Evolutionary conservation across 2,113 vertebrate species (phyloP).

Genomic region (Machaerirhynchus nigripectus): DNA sequence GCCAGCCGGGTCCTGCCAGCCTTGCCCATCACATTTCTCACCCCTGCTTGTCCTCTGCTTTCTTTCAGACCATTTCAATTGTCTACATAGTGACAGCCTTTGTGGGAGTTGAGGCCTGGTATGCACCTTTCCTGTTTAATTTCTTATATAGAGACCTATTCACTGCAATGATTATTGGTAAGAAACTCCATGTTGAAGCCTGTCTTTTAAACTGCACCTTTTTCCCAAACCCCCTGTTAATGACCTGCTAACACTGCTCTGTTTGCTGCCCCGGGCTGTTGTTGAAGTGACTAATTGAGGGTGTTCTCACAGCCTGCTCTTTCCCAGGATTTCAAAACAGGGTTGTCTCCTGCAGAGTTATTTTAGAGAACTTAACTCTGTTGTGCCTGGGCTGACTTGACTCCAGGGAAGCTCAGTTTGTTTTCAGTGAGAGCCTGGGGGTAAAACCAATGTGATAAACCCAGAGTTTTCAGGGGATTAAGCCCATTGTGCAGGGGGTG

Average conservation of each 20-base stretch:
- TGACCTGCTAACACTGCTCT: background rate
- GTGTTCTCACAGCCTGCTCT: background rate
- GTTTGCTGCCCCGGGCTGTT: background rate
- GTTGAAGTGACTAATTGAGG: background rate
- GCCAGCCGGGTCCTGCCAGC: background rate
- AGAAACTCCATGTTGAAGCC: conserved; percentile 77
- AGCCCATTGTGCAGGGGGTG: background rate
- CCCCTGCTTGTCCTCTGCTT: conserved; percentile 32
- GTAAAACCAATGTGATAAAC: background rate
- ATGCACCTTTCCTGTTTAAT: conserved; percentile 85
- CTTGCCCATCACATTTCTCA: background rate
- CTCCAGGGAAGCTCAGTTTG: background rate
- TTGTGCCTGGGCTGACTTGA: background rate
- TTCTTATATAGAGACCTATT: conserved; percentile 96
- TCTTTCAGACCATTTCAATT: conserved; percentile 91
- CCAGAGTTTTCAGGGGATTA: background rate
- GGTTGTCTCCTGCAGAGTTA: background rate
- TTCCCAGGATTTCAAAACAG: background rate
- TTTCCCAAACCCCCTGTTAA: conserved; percentile 6
- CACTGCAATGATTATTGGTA: conserved; percentile 94
- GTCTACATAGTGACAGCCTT: conserved; percentile 95
- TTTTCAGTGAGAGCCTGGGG: background rate
- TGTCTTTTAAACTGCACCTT: conserved; percentile 63
- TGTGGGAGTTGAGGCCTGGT: conserved; percentile 97
- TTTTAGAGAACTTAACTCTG: background rate